Evolutionary conservation across 2,797 vertebrate species (phyloP).

Genomic region (Lindbergichthys nudifrons): DNA sequence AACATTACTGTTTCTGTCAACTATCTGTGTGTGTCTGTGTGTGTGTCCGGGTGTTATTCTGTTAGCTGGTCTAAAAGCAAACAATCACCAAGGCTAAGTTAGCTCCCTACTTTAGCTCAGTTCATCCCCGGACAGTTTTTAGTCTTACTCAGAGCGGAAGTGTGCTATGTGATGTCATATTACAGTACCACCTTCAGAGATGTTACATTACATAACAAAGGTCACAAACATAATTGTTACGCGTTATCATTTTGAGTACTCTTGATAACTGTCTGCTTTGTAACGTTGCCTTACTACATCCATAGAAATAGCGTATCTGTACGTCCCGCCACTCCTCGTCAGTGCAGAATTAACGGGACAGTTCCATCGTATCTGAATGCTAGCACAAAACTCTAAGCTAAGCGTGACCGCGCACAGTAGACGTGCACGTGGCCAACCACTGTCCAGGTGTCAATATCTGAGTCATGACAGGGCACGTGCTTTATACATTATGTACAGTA

Average conservation of each 20-base stretch:
- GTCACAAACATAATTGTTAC: neutral
- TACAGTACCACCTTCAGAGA: neutral
- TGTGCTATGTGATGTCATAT: neutral
- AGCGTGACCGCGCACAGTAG: too few species aligned
- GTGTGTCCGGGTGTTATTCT: neutral
- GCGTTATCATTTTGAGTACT: neutral
- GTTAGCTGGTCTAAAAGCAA: neutral
- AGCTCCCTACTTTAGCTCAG: slow-evolving; percentile 11
- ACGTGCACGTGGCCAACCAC: neutral
- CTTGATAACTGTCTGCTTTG: neutral
- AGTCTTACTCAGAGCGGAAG: neutral
- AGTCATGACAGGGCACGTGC: too few species aligned
- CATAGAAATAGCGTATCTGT: neutral
- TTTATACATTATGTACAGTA: too few species aligned
- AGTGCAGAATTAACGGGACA: neutral
- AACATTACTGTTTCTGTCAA: neutral
- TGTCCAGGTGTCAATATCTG: neutral
- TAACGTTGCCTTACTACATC: neutral
- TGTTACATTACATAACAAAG: neutral
- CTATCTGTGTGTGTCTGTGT: neutral
- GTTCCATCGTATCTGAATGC: neutral
- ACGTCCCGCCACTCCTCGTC: neutral
- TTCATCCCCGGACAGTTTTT: slow-evolving; percentile 6
- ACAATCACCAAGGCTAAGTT: slow-evolving; percentile 19
- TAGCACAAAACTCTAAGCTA: neutral